Evolutionary conservation across 2,113 vertebrate species (phyloP).

Genomic region (Lipotes vexillifer): DNA sequence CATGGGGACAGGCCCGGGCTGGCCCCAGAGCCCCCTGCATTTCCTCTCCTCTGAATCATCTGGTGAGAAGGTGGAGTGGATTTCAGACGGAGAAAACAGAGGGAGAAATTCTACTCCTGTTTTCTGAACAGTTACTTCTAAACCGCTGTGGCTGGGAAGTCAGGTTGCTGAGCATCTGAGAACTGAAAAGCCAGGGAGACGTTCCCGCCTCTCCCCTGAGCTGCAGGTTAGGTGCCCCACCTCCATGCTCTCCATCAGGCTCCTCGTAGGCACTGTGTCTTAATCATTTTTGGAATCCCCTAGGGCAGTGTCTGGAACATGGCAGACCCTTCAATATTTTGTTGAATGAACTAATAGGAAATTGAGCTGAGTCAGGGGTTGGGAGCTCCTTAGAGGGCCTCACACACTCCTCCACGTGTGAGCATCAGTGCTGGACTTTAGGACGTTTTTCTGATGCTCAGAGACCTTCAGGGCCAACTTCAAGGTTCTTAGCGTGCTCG

Average conservation of each 20-base stretch:
- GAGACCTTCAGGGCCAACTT: background rate
- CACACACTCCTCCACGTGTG: no score
- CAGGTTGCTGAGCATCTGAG: background rate
- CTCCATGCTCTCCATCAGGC: background rate
- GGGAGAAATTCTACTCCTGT: background rate
- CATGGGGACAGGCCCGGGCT: background rate
- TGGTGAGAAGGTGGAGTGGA: background rate
- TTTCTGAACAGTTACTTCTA: background rate
- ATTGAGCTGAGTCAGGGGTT: background rate
- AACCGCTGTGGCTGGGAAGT: background rate
- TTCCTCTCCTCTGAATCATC: background rate
- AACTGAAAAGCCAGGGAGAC: background rate
- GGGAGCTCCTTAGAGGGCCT: background rate
- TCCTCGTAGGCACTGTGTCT: background rate
- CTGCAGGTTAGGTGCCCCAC: rapidly evolving
- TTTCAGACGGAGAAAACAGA: no score
- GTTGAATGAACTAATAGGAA: background rate
- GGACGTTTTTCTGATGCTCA: background rate
- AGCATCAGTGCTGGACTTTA: rapidly evolving
- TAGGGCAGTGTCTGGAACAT: background rate
- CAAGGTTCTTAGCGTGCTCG: background rate
- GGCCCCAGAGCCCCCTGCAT: background rate
- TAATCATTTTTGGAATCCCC: background rate
- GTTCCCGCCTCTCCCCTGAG: background rate
- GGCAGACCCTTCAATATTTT: background rate